These are phyloP conservation scores for Plecturocebus donacophilus DNA, from an alignment of 2,113 vertebrate genomes.

Conservation along the genomic window DNA sequence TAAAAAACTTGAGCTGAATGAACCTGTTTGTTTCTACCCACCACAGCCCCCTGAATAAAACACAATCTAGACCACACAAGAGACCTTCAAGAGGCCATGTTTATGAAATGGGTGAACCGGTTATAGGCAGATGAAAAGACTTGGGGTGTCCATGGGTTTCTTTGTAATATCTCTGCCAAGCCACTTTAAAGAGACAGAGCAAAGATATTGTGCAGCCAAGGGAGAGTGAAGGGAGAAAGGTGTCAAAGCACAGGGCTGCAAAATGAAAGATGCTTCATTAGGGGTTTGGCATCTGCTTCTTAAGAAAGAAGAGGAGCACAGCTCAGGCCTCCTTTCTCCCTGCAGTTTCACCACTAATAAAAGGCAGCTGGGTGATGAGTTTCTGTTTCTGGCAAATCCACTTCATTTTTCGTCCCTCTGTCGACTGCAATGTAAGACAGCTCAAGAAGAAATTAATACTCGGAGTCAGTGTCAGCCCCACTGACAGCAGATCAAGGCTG, in stretches of 20 bases:
- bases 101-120: background rate
- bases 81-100: background rate
- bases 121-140: background rate
- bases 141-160: background rate
- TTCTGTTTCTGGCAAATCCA: background rate
- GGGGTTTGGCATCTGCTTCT: background rate
- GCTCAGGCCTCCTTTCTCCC: background rate
- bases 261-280: background rate
- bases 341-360: constrained; percentile 28
- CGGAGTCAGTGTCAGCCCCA: constrained; percentile 74
- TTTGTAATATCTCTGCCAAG: background rate
- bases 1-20: background rate
- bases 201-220: fast-evolving
- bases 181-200: background rate
- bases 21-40: background rate
- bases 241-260: background rate
- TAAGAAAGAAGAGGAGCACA: background rate
- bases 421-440: constrained; percentile 68
- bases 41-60: background rate
- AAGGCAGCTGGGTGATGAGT: constrained; percentile 43
- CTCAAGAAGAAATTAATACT: constrained; percentile 79
- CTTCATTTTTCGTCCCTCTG: constrained; percentile 26
- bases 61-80: background rate
- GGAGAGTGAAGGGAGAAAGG: background rate
- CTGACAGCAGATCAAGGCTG: constrained; percentile 81